These are phyloP conservation scores for Lethenteron reissneri DNA, from an alignment of 2,113 vertebrate genomes.

Conservation along the genomic window DNA sequence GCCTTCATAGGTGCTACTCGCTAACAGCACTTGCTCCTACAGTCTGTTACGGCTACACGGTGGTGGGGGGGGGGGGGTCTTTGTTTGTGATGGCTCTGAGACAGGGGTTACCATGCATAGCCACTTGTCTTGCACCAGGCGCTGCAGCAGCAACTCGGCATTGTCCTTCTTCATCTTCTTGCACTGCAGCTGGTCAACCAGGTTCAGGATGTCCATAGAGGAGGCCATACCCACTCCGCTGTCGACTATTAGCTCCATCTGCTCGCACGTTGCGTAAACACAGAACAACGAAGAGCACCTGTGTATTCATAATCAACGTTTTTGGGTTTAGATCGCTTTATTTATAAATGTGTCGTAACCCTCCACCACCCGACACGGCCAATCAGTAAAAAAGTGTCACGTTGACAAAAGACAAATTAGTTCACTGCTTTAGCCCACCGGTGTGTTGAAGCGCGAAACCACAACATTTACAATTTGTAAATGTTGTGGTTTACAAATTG, in stretches of 20 bases:
- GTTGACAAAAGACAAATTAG: too few species aligned
- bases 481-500: too few species aligned
- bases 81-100: too few species aligned
- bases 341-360: too few species aligned
- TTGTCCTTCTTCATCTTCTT: slow-evolving; percentile 83
- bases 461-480: too few species aligned
- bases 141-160: slow-evolving; percentile 47
- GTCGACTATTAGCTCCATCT: slow-evolving; percentile 65
- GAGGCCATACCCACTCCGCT: slow-evolving; percentile 56
- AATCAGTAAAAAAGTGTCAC: too few species aligned
- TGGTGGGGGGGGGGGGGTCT: not conserved
- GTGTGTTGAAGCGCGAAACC: too few species aligned
- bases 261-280: slow-evolving; percentile 13
- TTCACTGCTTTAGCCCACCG: too few species aligned
- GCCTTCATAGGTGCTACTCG: not conserved
- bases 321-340: too few species aligned
- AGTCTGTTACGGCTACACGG: not conserved
- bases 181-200: slow-evolving; percentile 41
- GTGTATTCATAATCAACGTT: too few species aligned
- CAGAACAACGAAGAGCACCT: too few species aligned
- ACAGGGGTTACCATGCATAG: slow-evolving; percentile 39
- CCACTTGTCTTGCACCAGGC: slow-evolving; percentile 69
- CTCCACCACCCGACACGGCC: too few species aligned
- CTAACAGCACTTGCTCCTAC: not conserved
- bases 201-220: slow-evolving; percentile 70